Percentiles rank a stretch among this genome's conserved stretches.
Conservation (phyloP, 2,888 invertebrate species). For the Drosophila atripex region DNA sequence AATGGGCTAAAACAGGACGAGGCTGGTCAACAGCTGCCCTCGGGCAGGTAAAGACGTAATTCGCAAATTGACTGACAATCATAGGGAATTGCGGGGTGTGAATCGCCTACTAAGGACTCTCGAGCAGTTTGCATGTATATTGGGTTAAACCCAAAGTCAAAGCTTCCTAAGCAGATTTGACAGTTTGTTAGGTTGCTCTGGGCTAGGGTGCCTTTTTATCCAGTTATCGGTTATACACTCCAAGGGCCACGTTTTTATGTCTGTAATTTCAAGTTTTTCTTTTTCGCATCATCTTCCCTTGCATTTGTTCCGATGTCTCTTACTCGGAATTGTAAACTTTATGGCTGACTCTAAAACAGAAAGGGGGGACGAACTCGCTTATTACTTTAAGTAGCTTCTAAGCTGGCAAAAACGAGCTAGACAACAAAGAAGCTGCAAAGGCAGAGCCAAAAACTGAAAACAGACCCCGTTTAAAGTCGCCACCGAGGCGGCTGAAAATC, state of each 20-base stretch:
- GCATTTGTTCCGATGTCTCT: constrained; percentile 21
- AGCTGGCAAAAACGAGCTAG: constrained; percentile 24
- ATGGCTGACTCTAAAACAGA: constrained; percentile 39
- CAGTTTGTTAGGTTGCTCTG: constrained; percentile 47
- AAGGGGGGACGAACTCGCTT: constrained; percentile 26
- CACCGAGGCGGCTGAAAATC: constrained; percentile 47
- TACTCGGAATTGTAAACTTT: constrained; percentile 29
- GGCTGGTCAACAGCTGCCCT: constrained; percentile 45
- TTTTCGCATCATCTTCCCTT: constrained; percentile 15
- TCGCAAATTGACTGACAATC: constrained; percentile 72
- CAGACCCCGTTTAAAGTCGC: constrained; percentile 58
- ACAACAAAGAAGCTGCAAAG: constrained; percentile 33
- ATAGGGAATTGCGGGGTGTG: constrained; percentile 50
- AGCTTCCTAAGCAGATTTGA: constrained; percentile 49
- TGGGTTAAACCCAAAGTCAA: constrained; percentile 7
- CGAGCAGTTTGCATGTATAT: constrained; percentile 39
- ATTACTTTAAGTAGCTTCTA: constrained; percentile 46
- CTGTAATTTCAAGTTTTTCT: constrained; percentile 23
- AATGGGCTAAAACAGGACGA: constrained; percentile 34
- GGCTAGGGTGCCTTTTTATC: background rate
- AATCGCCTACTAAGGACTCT: constrained; percentile 45
- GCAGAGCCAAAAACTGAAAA: background rate
- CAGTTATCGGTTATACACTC: constrained; percentile 8
- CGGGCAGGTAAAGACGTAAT: constrained; percentile 68
- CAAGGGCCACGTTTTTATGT: constrained; percentile 24